phyloP scores from a whole-genome alignment of 2,888 invertebrate genomes.

The Mythimna pallens region DNA sequence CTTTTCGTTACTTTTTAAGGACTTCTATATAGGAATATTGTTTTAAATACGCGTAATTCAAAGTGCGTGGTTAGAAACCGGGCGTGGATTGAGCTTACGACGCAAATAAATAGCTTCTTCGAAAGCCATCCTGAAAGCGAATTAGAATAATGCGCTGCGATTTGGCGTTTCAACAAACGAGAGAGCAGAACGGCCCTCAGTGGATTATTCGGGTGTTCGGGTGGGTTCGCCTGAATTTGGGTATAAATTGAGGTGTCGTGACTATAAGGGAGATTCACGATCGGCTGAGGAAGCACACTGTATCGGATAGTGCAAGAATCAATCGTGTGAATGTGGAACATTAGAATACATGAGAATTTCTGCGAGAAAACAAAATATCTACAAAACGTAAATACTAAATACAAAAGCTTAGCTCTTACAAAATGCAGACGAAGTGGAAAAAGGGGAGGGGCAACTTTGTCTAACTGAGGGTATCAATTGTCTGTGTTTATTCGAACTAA shows the following conservation, averaged over 20 bases:
- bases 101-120: constrained; percentile 89
- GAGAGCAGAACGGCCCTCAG: constrained; percentile 86
- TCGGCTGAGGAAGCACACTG: constrained; percentile 67
- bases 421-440: constrained; percentile 55
- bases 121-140: constrained; percentile 88
- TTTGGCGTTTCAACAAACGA: constrained; percentile 90
- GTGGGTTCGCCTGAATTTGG: constrained; percentile 84
- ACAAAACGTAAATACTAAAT: constrained; percentile 47
- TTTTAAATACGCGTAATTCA: constrained; percentile 72
- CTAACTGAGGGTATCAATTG: constrained; percentile 56
- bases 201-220: constrained; percentile 87
- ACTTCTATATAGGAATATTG: constrained; percentile 60
- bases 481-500: constrained; percentile 53
- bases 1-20: constrained; percentile 26
- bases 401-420: constrained; percentile 44
- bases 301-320: constrained; percentile 70
- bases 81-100: constrained; percentile 80
- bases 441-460: constrained; percentile 43
- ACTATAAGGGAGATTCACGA: constrained; percentile 74
- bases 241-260: constrained; percentile 87
- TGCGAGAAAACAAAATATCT: constrained; percentile 46
- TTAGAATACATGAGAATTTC: constrained; percentile 55
- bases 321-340: constrained; percentile 61
- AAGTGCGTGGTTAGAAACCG: constrained; percentile 64
- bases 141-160: constrained; percentile 90